Percentiles rank a stretch among this genome's conserved stretches.
phyloP scores from a whole-genome alignment of 2,113 vertebrate species.

The Labeo rohita region DNA sequence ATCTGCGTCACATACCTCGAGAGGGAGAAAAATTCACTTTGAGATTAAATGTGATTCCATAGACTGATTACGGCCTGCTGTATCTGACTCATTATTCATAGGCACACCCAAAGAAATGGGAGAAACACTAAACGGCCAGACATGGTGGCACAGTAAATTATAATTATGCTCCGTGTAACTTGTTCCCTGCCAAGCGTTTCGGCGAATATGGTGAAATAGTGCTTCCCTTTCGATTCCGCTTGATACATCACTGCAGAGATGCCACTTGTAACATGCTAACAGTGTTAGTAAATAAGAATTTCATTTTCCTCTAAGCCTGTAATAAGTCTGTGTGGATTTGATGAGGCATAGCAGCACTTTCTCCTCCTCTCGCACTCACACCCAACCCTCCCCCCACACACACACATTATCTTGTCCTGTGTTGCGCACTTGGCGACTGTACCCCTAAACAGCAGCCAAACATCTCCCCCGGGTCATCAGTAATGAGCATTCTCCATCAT shows the following conservation, averaged over 20 bases:
- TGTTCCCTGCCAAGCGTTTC: slow-evolving; percentile 30
- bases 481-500: slow-evolving; percentile 70
- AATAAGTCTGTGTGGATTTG: slow-evolving; percentile 42
- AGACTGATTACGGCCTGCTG: slow-evolving; percentile 38
- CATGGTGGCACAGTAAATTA: slow-evolving; percentile 30
- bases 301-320: slow-evolving; percentile 40
- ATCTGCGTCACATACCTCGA: slow-evolving; percentile 28
- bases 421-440: slow-evolving; percentile 63
- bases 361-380: slow-evolving; percentile 20
- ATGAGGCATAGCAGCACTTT: slow-evolving; percentile 13
- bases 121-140: slow-evolving; percentile 35
- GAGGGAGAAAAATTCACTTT: slow-evolving; percentile 21
- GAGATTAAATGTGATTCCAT: slow-evolving; percentile 45
- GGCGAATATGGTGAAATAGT: slow-evolving; percentile 1
- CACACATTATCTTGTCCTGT: slow-evolving; percentile 51
- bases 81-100: slow-evolving; percentile 49
- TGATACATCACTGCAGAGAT: slow-evolving; percentile 16
- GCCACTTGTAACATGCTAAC: slow-evolving; percentile 35
- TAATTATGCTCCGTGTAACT: slow-evolving; percentile 45
- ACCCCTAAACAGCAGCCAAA: slow-evolving; percentile 61
- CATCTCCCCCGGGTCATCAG: slow-evolving; percentile 69
- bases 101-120: slow-evolving; percentile 24
- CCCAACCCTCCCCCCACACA: background rate
- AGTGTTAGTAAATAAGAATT: slow-evolving; percentile 39
- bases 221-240: background rate